Evolutionary conservation across 2,113 vertebrate species (phyloP).

Genomic region (Telmatochromis brachygnathus): DNA sequence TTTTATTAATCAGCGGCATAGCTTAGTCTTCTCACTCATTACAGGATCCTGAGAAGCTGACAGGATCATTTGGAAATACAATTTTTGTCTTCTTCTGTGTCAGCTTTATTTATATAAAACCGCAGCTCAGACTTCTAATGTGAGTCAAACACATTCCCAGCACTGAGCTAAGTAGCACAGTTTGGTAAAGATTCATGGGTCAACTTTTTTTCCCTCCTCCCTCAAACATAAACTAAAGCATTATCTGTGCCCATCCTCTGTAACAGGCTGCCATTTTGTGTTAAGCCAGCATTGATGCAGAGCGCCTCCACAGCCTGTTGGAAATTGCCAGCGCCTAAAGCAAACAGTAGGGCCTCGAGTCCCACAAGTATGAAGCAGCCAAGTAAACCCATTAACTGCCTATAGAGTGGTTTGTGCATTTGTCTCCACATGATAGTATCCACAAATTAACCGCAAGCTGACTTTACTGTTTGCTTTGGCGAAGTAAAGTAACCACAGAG

Average conservation of each 20-base stretch:
- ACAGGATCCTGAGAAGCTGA: not conserved
- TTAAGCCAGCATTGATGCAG: constrained; percentile 45
- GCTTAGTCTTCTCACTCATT: constrained; percentile 39
- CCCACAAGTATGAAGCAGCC: constrained; percentile 50
- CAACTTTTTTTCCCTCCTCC: not conserved
- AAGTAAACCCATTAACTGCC: constrained; percentile 57
- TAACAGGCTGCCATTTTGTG: constrained; percentile 47
- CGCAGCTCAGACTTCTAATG: not conserved
- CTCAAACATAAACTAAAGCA: not conserved
- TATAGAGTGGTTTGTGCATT: constrained; percentile 42
- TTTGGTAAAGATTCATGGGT: not conserved
- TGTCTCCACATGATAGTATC: not conserved
- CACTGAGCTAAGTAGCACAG: not conserved
- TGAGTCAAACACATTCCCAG: not conserved
- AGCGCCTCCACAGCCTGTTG: constrained; percentile 38
- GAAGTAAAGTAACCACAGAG: not conserved
- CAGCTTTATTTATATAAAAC: not conserved
- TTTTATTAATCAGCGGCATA: constrained; percentile 57
- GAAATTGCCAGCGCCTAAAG: constrained; percentile 53
- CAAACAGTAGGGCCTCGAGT: constrained; percentile 50
- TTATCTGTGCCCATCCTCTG: constrained; percentile 9
- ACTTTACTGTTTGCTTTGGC: constrained; percentile 12
- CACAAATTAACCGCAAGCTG: constrained; percentile 39
- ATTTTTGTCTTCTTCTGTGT: not conserved
- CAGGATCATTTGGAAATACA: not conserved